phyloP scores from a whole-genome alignment of 2,888 invertebrate genomes.

The Rhamnusium bicolor region DNA sequence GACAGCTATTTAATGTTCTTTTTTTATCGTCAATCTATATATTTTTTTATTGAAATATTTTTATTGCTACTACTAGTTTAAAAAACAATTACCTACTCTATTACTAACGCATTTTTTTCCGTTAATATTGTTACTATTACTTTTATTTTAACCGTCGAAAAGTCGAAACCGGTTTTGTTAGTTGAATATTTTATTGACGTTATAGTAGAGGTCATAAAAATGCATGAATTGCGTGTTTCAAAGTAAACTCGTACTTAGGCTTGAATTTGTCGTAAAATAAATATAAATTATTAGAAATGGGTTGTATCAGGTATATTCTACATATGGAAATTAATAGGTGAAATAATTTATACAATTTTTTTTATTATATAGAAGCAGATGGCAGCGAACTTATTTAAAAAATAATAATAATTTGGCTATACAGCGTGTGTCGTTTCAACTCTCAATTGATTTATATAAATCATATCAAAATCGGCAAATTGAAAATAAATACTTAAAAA shows the following conservation, averaged over 20 bases:
- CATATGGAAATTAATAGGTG: neutral
- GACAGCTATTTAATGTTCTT: neutral
- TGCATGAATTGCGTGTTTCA: slow-evolving; percentile 15
- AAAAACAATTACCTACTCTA: neutral
- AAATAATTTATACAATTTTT: neutral
- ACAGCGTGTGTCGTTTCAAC: too few species aligned
- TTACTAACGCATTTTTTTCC: neutral
- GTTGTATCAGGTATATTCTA: slow-evolving; percentile 1
- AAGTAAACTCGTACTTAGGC: slow-evolving; percentile 3
- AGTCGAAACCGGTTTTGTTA: slow-evolving; percentile 10
- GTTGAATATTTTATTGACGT: neutral
- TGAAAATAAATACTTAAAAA: too few species aligned
- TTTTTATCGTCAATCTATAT: neutral
- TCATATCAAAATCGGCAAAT: too few species aligned
- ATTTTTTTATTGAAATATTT: too few species aligned
- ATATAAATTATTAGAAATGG: slow-evolving; percentile 1
- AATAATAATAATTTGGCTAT: too few species aligned
- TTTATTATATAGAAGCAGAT: neutral
- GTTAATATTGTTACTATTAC: slow-evolving; percentile 6
- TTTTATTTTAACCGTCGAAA: slow-evolving; percentile 3
- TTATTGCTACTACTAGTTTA: too few species aligned
- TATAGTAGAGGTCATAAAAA: slow-evolving; percentile 16
- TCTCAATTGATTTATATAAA: too few species aligned
- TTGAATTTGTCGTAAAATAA: slow-evolving; percentile 12
- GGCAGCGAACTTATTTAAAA: neutral